Base-by-base conservation (phyloP, 1,140 invertebrate species). In the Metopolophium dirhodum region DNA sequence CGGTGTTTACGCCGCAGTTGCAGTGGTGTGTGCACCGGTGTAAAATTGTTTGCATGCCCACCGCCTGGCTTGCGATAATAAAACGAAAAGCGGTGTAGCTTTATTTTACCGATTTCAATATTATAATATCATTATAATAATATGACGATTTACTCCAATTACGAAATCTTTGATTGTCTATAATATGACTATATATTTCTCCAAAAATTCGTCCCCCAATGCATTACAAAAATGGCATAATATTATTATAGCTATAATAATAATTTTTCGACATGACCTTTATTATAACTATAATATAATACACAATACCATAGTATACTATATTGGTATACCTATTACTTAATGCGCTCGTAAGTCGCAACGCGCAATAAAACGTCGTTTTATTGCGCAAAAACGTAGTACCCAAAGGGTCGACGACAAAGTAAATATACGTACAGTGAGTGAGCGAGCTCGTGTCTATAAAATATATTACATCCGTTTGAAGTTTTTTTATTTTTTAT, bases 1-100 rank as follows among this genome's bases (percentile, higher is more conserved):
- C 47, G n/a, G 30, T 35, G 20, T n/a, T 3, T 22, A 35, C 47
- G 86, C 7, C 2, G 61, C 30, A 47, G 18, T 35, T 37, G 6
- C 83, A 22, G 0, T 14, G 47, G n/a, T 22, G 7, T 22, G 49
- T 54, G 41, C 90, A 51, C 23, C 9, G 6, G 8, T 49, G 91
- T 92, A 51, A 37, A 51, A 54, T 83, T 26, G 77, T 92, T 92
- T 92, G 91, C 77, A 35, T 92, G 23, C 30, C 8, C 8, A 11
- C 9, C 77, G 90, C 77, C 45, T 11, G 22, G 18, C 11, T n/a
- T 23, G 30, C 45, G 90, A 23, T 23, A 20, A n/a, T 37, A 35
- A 54, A 35, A 54, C 1, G 8, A 35, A 51, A 83, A 37, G 9
- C 35, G 7, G 35, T 3, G 20, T 82, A 82, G n/a, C 18, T 35